Percentiles rank a stretch among this genome's conserved stretches.
Conservation (phyloP, 2,888 invertebrate species). For the Philonicus albiceps region DNA sequence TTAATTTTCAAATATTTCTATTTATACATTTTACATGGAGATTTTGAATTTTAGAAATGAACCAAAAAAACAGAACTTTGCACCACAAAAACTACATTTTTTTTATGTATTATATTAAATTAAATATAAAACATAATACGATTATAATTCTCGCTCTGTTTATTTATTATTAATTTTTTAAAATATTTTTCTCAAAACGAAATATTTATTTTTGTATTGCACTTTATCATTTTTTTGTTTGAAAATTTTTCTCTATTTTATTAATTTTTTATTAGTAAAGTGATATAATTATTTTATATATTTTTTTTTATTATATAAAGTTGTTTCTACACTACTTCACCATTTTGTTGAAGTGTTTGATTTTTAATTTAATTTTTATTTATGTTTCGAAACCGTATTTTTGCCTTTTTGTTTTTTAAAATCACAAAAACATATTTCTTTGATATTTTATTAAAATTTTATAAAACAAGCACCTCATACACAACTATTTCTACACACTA, state of each 20-base stretch:
- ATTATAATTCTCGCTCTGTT: background rate
- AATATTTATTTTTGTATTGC: background rate
- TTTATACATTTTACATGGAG: background rate
- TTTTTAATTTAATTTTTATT: background rate
- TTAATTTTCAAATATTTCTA: background rate
- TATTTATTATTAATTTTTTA: background rate
- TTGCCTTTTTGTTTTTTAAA: too few relatives aligned
- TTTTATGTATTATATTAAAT: too few relatives aligned
- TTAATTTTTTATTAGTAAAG: too few relatives aligned
- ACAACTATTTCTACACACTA: background rate
- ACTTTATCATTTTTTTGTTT: background rate
- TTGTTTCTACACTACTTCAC: too few relatives aligned
- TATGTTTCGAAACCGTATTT: background rate
- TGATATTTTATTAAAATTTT: background rate
- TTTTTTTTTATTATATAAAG: too few relatives aligned
- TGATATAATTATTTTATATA: too few relatives aligned
- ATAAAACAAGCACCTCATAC: background rate
- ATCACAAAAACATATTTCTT: too few relatives aligned
- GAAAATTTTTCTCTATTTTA: too few relatives aligned
- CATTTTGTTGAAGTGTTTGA: too few relatives aligned
- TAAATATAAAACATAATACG: background rate
- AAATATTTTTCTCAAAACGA: background rate
- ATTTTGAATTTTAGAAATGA: background rate
- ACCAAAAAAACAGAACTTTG: background rate
- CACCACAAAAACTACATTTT: background rate